Conservation (phyloP, 2,888 invertebrate species). For the Agapostemon virescens region DNA sequence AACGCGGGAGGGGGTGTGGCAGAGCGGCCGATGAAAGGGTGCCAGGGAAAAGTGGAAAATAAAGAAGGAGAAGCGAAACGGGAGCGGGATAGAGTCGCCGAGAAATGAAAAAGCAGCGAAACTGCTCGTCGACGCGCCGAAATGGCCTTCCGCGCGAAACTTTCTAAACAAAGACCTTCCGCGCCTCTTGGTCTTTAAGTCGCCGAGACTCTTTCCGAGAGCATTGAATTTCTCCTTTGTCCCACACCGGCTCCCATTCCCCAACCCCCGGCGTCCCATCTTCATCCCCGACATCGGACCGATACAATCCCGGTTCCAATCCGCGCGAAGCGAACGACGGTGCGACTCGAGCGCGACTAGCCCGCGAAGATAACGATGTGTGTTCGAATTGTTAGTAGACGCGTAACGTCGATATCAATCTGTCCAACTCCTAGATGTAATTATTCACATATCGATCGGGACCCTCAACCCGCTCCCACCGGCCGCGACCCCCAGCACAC, state of each 20-base stretch:
- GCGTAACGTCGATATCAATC: conserved; percentile 15
- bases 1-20: background rate
- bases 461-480: background rate
- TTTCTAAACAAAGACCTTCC: conserved; percentile 41
- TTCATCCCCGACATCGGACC: background rate
- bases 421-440: conserved; percentile 2
- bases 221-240: conserved; percentile 1
- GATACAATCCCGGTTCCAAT: background rate
- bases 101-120: conserved; percentile 15
- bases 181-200: conserved; percentile 21
- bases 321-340: background rate
- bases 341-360: background rate
- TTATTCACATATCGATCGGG: conserved; percentile 6
- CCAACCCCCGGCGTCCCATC: background rate
- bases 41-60: conserved; percentile 2
- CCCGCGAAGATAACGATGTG: conserved; percentile 6
- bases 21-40: conserved; percentile 13
- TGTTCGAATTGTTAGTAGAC: background rate
- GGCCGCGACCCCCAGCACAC: background rate
- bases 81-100: background rate
- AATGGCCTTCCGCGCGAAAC: conserved; percentile 41
- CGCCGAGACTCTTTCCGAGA: conserved; percentile 28
- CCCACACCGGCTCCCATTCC: background rate
- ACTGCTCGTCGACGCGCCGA: conserved; percentile 22
- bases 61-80: conserved; percentile 3